A percentile compares a stretch with the other conserved stretches of the same genome.
phyloP scores from a whole-genome alignment of 1,140 invertebrate species.

The Dinoponera quadriceps region DNA sequence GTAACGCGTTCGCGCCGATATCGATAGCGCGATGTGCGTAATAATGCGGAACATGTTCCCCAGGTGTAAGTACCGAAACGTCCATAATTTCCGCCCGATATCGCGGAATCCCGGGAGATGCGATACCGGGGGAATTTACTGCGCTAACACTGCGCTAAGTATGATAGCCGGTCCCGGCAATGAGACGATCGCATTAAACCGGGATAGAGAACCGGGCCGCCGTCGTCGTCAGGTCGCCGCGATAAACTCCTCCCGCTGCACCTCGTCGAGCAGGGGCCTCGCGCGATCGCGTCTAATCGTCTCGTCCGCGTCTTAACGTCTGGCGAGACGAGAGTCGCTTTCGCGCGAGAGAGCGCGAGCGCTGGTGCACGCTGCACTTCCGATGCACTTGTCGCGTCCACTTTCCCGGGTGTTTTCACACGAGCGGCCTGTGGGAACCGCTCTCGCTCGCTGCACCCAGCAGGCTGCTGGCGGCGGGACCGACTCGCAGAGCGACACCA shows the following conservation, averaged over 20 bases:
- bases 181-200: slow-evolving; percentile 27
- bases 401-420: slow-evolving; percentile 81
- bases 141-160: slow-evolving; percentile 56
- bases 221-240: slow-evolving; percentile 14
- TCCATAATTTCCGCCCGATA: slow-evolving; percentile 66
- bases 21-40: slow-evolving; percentile 61
- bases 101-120: slow-evolving; percentile 51
- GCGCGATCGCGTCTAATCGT: slow-evolving; percentile 41
- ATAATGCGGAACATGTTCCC: slow-evolving; percentile 59
- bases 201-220: background rate
- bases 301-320: background rate
- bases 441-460: slow-evolving; percentile 75
- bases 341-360: background rate
- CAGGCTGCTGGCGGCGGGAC: slow-evolving; percentile 44
- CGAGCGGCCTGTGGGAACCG: slow-evolving; percentile 79
- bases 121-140: slow-evolving; percentile 67
- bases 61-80: slow-evolving; percentile 64
- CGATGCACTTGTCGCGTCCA: slow-evolving; percentile 78
- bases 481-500: slow-evolving; percentile 65
- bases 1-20: slow-evolving; percentile 51
- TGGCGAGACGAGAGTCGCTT: background rate
- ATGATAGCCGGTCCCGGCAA: slow-evolving; percentile 55
- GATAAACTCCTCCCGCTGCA: slow-evolving; percentile 24
- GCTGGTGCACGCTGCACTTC: background rate
- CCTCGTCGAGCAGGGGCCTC: slow-evolving; percentile 5